Evolutionary conservation across 2,888 invertebrate species (phyloP), one percentile per base, ranked within the genome.

Genomic region (Dascillus cervinus): DNA sequence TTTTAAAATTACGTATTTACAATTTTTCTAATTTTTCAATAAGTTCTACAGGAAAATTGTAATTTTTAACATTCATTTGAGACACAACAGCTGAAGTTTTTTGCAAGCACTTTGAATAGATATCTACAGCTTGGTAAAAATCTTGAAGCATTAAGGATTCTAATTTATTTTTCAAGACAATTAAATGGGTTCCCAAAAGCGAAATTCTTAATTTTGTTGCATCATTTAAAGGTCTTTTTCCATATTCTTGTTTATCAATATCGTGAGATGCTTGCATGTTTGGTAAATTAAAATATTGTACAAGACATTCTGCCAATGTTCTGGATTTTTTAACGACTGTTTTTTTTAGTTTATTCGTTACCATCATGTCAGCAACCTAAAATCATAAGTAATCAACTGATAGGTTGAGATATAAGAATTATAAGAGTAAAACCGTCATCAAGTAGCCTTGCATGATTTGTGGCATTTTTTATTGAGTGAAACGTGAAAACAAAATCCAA

Each of bases 91-190:
- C n/a, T n/a, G n/a, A n/a, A n/a, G n/a, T n/a, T n/a, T n/a, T n/a
- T n/a, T n/a, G n/a, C n/a, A n/a, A n/a, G n/a, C n/a, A n/a, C n/a
- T n/a, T n/a, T n/a, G n/a, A n/a, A n/a, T n/a, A 36, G 13, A 26
- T 32, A 20, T 35, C 11, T 3, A 47, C 42, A 3, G 29, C 26
- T 13, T 39, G 24, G 14, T 44, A 35, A 44, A 34, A 50, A 13
- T 45, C 33, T 32, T 45, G 32, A 2, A 50, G 27, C 32, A 50
- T 26, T n/a, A 41, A 14, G 8, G 32, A 22, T 25, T 49, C 44
- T 15, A 43, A 34, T 23, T 41, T 40, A 24, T 46, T 44, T 27
- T 49, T 48, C 8, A 50, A 21, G 1, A 37, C 32, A 12, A 49
- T 41, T 23, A 50, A 33, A 33, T 46, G 48, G 3, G 32, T 37